Percentiles rank a stretch among this genome's conserved stretches.
These are phyloP conservation scores for Gonocerus acuteangulatus DNA, from an alignment of 2,888 invertebrate species.

Conservation along the genomic window DNA sequence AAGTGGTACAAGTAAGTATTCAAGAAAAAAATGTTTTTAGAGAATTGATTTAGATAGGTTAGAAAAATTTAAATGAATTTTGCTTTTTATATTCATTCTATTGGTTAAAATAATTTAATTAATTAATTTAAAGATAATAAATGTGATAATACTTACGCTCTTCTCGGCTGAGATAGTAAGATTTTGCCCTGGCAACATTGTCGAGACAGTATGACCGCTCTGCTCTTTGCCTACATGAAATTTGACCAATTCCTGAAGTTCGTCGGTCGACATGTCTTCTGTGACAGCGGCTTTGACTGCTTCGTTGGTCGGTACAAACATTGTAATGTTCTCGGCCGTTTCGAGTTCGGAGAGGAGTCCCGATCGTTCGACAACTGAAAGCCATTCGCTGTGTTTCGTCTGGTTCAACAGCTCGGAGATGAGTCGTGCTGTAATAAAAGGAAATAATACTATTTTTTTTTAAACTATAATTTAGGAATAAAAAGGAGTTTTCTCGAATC, in stretches of 20 bases:
- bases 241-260: background rate
- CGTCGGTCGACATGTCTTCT: constrained; percentile 41
- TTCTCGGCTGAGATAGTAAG: constrained; percentile 56
- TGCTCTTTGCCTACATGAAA: constrained; percentile 13
- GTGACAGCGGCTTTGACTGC: constrained; percentile 40
- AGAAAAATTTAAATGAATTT: no score
- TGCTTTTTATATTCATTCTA: no score
- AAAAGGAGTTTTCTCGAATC: no score
- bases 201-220: constrained; percentile 43
- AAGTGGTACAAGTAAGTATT: no score
- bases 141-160: constrained; percentile 47
- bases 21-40: no score
- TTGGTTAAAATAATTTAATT: no score
- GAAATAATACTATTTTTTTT: no score
- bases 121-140: no score
- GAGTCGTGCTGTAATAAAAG: constrained; percentile 42
- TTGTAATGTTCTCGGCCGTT: constrained; percentile 44
- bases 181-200: constrained; percentile 46
- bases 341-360: constrained; percentile 44
- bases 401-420: constrained; percentile 49
- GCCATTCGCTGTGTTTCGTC: constrained; percentile 55
- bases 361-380: constrained; percentile 44
- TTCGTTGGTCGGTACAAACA: constrained; percentile 48
- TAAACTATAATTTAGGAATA: no score
- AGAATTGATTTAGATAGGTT: no score